These are phyloP conservation scores for Pachypeltis micranthus DNA, from an alignment of 1,140 invertebrate genomes.

Conservation along the genomic window DNA sequence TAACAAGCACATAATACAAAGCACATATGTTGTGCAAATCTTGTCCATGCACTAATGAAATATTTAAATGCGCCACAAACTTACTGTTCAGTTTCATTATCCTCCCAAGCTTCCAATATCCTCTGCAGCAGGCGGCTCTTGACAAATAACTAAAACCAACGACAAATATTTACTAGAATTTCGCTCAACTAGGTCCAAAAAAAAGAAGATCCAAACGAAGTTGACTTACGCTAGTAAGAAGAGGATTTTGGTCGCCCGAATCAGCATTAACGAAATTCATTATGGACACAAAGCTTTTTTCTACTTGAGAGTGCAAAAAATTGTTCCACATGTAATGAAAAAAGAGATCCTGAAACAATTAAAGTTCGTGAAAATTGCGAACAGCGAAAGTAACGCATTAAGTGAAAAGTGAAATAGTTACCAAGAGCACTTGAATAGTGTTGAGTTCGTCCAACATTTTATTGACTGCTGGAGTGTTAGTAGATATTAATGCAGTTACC, in stretches of 20 bases:
- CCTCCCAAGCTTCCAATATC: constrained; percentile 52
- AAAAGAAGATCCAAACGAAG: neutral
- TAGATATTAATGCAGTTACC: constrained; percentile 51
- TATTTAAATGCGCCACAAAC: too few relatives aligned
- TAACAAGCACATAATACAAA: too few relatives aligned
- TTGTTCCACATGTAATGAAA: constrained; percentile 78
- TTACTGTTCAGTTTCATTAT: constrained; percentile 46
- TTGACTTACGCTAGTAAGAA: constrained; percentile 42
- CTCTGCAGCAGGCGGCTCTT: constrained; percentile 51
- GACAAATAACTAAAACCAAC: constrained; percentile 47
- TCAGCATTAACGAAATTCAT: constrained; percentile 36
- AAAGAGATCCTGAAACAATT: constrained; percentile 60
- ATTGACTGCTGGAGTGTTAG: constrained; percentile 49
- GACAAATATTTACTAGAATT: constrained; percentile 16
- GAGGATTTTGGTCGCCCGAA: constrained; percentile 32
- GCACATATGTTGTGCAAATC: too few relatives aligned
- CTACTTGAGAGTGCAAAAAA: constrained; percentile 76
- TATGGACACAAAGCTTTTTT: constrained; percentile 56
- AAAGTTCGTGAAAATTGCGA: too few relatives aligned
- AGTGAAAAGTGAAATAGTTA: constrained; percentile 33
- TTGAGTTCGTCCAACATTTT: constrained; percentile 40
- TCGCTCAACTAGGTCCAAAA: neutral
- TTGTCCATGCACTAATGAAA: too few relatives aligned
- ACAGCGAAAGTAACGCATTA: neutral
- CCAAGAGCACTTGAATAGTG: constrained; percentile 49